Percentiles rank a stretch among this genome's conserved stretches.
phyloP scores from a whole-genome alignment of 2,113 vertebrate species.

The Toxostoma redivivum region DNA sequence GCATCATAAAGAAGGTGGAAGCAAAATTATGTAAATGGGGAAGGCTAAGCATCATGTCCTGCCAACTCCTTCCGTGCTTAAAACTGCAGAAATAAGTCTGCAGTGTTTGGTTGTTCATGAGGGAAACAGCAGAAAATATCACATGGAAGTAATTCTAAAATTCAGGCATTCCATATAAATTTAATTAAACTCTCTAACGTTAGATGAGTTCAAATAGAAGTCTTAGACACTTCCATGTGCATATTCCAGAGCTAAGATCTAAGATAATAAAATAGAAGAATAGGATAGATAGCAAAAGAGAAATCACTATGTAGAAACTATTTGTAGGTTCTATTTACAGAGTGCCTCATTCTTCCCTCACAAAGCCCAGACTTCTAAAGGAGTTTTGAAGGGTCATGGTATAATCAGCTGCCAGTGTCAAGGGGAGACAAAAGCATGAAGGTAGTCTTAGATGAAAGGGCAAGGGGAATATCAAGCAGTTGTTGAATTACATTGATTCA shows the following conservation, averaged over 20 bases:
- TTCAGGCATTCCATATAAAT: not conserved
- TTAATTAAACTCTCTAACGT: not conserved
- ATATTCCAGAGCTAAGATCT: not conserved
- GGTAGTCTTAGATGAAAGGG: constrained; percentile 6
- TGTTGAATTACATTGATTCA: not conserved
- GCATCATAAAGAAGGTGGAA: not conserved
- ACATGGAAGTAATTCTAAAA: not conserved
- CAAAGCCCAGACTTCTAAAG: constrained; percentile 21
- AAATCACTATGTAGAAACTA: not conserved
- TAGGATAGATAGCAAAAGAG: not conserved
- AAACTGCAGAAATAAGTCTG: not conserved
- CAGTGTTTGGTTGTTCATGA: not conserved
- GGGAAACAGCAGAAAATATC: not conserved
- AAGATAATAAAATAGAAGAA: not conserved
- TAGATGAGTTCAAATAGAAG: not conserved
- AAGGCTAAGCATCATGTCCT: not conserved
- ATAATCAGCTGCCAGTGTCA: constrained; percentile 17
- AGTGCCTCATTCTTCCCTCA: not conserved
- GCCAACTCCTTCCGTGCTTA: not conserved
- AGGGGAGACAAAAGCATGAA: not conserved
- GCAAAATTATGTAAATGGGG: not conserved
- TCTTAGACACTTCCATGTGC: not conserved
- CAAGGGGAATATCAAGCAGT: not conserved
- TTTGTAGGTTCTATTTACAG: constrained; percentile 5
- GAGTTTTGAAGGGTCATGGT: constrained; percentile 11